Percentiles rank a stretch among this genome's conserved stretches.
phyloP scores from a whole-genome alignment of 2,888 invertebrate species.

The Dolichopus griseipennis region DNA sequence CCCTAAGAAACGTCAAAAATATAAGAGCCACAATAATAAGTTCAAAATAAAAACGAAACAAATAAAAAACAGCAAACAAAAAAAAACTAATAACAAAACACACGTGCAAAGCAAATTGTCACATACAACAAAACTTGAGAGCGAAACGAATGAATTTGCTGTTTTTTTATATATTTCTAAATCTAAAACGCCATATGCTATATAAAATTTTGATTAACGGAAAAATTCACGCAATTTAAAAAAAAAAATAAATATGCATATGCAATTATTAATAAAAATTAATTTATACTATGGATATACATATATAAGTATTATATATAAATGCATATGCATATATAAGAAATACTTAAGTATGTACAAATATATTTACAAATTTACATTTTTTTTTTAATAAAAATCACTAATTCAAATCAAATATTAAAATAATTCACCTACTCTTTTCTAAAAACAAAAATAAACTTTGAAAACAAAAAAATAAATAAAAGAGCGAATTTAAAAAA shows the following conservation, averaged over 20 bases:
- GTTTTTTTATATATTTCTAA: too few relatives aligned
- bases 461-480: neutral
- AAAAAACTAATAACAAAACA: neutral
- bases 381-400: too few relatives aligned
- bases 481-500: neutral
- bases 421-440: constrained; percentile 1
- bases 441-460: too few relatives aligned
- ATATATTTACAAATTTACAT: too few relatives aligned
- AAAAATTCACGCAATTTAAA: constrained; percentile 10
- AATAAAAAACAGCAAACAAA: neutral
- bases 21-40: neutral
- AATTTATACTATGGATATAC: neutral
- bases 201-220: constrained; percentile 8
- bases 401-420: neutral
- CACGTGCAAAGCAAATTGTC: neutral
- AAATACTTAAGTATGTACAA: neutral
- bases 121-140: neutral
- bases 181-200: constrained; percentile 7
- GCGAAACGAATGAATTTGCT: too few relatives aligned
- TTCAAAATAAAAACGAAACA: neutral
- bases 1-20: neutral
- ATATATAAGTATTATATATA: neutral
- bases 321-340: neutral
- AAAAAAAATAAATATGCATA: neutral
- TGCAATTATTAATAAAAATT: too few relatives aligned